Percentiles rank a stretch among this genome's conserved stretches.
Evolutionary conservation across 2,113 vertebrate genomes (phyloP).

Genomic region (Dolichotis patagonum): DNA sequence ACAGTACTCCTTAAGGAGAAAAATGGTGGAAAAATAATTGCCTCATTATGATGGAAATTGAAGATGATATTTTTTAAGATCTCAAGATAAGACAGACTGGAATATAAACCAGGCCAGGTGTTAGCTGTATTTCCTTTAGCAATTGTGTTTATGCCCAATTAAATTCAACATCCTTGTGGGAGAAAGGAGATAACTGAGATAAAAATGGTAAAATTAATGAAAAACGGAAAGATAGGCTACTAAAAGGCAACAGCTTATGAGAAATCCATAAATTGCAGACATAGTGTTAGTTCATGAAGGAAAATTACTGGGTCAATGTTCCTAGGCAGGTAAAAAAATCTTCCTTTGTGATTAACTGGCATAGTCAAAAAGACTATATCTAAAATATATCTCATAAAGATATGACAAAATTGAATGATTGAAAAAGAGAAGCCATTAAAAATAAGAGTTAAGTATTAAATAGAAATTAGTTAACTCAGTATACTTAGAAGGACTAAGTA

Average conservation of each 20-base stretch:
- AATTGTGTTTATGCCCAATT: constrained; percentile 11
- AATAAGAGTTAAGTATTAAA: neutral
- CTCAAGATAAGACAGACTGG: neutral
- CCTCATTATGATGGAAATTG: neutral
- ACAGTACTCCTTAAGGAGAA: neutral
- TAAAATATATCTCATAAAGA: neutral
- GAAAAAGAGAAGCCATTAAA: neutral
- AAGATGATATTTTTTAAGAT: constrained; percentile 21
- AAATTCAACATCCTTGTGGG: neutral
- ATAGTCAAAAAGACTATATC: neutral
- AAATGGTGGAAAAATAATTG: neutral
- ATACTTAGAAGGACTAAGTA: neutral
- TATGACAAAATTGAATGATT: neutral
- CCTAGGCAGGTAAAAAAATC: neutral
- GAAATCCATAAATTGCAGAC: neutral
- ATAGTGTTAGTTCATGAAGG: neutral
- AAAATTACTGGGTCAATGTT: constrained; percentile 5
- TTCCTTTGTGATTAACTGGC: neutral
- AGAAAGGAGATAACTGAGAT: neutral
- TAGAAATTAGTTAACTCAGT: neutral
- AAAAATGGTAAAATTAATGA: constrained; percentile 47
- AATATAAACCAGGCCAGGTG: neutral
- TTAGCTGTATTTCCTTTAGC: constrained; percentile 37
- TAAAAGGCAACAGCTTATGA: neutral
- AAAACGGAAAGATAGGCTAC: constrained; percentile 45